A percentile compares a stretch with the other conserved stretches of the same genome.
Conservation (phyloP, 92 coral and sea anemone genomes). For the Phenganax marumi region DNA sequence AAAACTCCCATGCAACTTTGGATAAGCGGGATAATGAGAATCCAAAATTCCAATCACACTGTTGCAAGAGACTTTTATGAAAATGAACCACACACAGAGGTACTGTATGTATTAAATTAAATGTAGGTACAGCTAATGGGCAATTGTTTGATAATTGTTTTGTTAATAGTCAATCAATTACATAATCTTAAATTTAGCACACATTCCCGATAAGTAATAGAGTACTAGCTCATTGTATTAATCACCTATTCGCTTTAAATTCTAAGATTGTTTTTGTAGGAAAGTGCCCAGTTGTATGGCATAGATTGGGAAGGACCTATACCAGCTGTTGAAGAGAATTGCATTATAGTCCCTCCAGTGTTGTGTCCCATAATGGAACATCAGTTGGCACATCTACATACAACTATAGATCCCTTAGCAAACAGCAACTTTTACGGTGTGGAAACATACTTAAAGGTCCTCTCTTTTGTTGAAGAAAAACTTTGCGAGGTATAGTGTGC, state of each 20-base stretch:
- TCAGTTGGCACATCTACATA: slow-evolving; percentile 8
- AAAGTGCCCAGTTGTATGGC: slow-evolving; percentile 24
- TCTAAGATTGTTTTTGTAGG: background rate
- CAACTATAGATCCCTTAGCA: slow-evolving; percentile 18
- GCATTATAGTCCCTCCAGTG: background rate
- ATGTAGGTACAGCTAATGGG: background rate
- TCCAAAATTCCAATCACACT: slow-evolving; percentile 19
- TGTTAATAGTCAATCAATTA: background rate
- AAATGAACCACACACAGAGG: slow-evolving; percentile 26
- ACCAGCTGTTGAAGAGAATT: background rate
- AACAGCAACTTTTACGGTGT: slow-evolving; percentile 18
- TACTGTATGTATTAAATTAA: background rate
- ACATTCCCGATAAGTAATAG: no score
- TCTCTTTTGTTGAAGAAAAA: slow-evolving; percentile 20
- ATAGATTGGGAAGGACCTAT: slow-evolving; percentile 26
- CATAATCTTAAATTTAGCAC: background rate
- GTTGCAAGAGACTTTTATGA: slow-evolving; percentile 15
- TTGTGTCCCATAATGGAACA: slow-evolving; percentile 4
- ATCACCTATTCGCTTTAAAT: background rate
- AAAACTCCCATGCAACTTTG: slow-evolving; percentile 61
- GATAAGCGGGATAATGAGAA: slow-evolving; percentile 54
- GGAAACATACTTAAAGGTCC: background rate
- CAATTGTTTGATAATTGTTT: background rate
- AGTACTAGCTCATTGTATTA: no score
- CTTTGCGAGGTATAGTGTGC: background rate